Conservation (phyloP, 2,888 invertebrate genomes). For the Mycalesis mineus region DNA sequence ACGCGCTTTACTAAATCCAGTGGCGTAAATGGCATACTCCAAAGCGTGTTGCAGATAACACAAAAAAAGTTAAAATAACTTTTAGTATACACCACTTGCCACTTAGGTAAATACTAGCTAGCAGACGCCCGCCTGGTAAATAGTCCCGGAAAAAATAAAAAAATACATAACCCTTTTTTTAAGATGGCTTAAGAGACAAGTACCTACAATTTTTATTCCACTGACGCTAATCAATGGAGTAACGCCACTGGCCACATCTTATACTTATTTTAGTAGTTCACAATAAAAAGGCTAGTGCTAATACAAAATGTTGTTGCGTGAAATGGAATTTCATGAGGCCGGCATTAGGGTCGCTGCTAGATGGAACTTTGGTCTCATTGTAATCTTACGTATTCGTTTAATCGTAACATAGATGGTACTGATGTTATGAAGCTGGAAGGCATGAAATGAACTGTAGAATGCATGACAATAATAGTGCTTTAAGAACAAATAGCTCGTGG, state of each 20-base stretch:
- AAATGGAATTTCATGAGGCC: neutral
- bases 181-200: too few species aligned
- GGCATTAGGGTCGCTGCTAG: slow-evolving; percentile 32
- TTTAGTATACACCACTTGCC: too few species aligned
- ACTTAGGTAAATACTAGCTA: too few species aligned
- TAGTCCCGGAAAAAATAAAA: too few species aligned
- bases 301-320: neutral
- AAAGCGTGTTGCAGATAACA: too few species aligned
- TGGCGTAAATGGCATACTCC: too few species aligned
- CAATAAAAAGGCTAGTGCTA: neutral
- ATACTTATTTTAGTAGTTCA: neutral
- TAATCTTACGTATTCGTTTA: slow-evolving; percentile 45
- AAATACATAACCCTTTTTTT: too few species aligned
- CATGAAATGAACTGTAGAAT: slow-evolving; percentile 45
- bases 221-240: too few species aligned
- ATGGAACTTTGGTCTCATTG: slow-evolving; percentile 54
- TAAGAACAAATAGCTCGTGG: slow-evolving; percentile 39
- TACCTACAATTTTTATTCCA: too few species aligned
- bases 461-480: slow-evolving; percentile 77
- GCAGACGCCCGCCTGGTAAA: too few species aligned
- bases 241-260: neutral
- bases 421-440: slow-evolving; percentile 19
- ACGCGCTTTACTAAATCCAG: too few species aligned
- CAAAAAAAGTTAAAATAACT: too few species aligned
- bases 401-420: slow-evolving; percentile 12